Evolutionary conservation across 2,113 vertebrate genomes (phyloP), one percentile per base, ranked within the genome.

Genomic region (Kryptolebias marmoratus): DNA sequence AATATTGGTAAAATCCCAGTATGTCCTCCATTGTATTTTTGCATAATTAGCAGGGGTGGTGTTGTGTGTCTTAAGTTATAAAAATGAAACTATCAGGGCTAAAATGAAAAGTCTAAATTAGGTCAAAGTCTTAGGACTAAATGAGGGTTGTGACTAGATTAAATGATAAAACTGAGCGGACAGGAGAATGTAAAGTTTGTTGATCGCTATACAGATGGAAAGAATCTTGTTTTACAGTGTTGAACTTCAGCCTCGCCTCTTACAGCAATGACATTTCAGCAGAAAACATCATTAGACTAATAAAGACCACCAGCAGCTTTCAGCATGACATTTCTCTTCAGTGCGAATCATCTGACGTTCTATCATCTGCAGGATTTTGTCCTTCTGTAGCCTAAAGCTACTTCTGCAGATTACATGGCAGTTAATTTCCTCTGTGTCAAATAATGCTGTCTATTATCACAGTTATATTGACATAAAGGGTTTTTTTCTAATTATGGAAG

Each of bases 261-360:
- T 48, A 49, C 36, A 64, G 76, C 53, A 9, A 42, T 84, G 68
- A 66, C 68, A 68, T 76, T 82, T 75, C 54, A 71, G 71, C 48
- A 85, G 45, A 72, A 61, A 55, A 52, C 36, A 83, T 72, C 79
- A 85, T 81, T 70, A 73, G 27, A 71, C 27, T 16, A 61, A 80
- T 59, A 60, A 69, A 70, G 49, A 68, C 72, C 76, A 73, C 31
- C 31, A 70, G 18, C 67, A 71, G 55, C 61, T 65, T 59, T 71
- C 14, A 71, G 48, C 13, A 69, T 18, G 63, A 22, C 22, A 22
- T 22, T 22, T 22, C 22, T 22, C 22, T 22, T 22, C 22, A 22
- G 22, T 22, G 22, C 22, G 22, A 22, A 22, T 22, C 22, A 22
- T 22, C 22, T 22, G 22, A 22, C 22, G 22, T 22, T 22, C 22